A percentile compares a stretch with the other conserved stretches of the same genome.
Evolutionary conservation across 2,888 invertebrate species (phyloP).

Genomic region (Timema cristinae): DNA sequence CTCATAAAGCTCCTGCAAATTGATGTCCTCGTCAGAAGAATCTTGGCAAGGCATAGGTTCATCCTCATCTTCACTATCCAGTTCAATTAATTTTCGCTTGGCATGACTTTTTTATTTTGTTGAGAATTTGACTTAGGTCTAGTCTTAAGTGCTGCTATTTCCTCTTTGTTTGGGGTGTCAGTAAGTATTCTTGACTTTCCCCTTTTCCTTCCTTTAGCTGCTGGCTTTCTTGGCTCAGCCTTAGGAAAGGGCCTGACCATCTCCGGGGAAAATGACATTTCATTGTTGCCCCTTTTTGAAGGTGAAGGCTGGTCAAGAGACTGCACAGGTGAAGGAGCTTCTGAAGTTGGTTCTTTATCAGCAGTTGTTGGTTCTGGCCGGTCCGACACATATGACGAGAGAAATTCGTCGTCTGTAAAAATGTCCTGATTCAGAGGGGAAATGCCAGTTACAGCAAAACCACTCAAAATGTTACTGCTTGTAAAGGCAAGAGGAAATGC

Average conservation of each 20-base stretch:
- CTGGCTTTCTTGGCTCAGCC: background rate
- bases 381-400: background rate
- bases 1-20: too few species aligned
- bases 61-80: too few species aligned
- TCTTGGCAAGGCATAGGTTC: too few species aligned
- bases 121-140: too few species aligned
- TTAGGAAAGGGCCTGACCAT: conserved; percentile 15
- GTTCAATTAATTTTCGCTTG: too few species aligned
- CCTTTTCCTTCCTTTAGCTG: background rate
- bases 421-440: conserved; percentile 7
- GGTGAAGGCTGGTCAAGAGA: too few species aligned
- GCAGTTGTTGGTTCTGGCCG: too few species aligned
- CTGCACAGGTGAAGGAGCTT: too few species aligned
- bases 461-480: background rate
- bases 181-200: conserved; percentile 15
- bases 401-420: conserved; percentile 6
- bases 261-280: background rate
- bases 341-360: too few species aligned
- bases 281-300: too few species aligned
- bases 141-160: background rate
- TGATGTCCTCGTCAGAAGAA: too few species aligned
- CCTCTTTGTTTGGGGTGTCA: conserved; percentile 11
- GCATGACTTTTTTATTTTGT: too few species aligned
- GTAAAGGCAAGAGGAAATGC: conserved; percentile 3
- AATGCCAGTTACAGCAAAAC: conserved; percentile 9